Evolutionary conservation across 35 echinoderm and acorn worm species (phyloP).

Genomic region (Eucidaris tribuloides): DNA sequence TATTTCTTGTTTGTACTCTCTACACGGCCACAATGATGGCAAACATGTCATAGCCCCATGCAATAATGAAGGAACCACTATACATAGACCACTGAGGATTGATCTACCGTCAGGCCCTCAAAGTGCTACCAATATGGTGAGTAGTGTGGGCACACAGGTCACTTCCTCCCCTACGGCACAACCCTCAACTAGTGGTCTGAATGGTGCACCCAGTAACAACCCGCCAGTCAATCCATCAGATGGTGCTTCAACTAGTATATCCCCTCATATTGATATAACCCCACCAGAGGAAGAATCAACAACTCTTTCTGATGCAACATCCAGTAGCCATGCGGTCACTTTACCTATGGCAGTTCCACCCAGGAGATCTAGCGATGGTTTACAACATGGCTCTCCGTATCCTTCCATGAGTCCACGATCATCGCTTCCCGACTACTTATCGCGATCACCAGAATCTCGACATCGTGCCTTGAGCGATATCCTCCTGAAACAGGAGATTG

Average conservation of each 20-base stretch:
- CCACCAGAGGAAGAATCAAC: not conserved
- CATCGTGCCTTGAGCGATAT: constrained; percentile 63
- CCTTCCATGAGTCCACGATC: not conserved
- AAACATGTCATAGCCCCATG: no score
- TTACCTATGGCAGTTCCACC: not conserved
- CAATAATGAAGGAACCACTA: constrained; percentile 9
- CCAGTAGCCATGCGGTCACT: not conserved
- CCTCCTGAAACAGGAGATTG: constrained; percentile 67
- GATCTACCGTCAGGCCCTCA: constrained; percentile 7
- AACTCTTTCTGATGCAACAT: no score
- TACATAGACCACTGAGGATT: constrained; percentile 5
- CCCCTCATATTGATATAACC: not conserved
- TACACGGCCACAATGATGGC: not conserved
- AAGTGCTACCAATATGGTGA: not conserved
- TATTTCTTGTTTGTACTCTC: constrained; percentile 23
- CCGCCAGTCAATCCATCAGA: no score
- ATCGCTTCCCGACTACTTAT: not conserved
- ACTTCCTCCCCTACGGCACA: constrained; percentile 2
- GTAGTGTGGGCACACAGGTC: not conserved
- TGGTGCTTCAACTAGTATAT: no score
- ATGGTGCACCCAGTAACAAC: no score
- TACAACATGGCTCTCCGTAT: not conserved
- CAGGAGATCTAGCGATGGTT: not conserved
- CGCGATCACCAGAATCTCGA: constrained; percentile 13
- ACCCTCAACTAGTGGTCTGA: not conserved